These are phyloP conservation scores for Lontra canadensis DNA, from an alignment of 2,113 vertebrate genomes.

Conservation along the genomic window DNA sequence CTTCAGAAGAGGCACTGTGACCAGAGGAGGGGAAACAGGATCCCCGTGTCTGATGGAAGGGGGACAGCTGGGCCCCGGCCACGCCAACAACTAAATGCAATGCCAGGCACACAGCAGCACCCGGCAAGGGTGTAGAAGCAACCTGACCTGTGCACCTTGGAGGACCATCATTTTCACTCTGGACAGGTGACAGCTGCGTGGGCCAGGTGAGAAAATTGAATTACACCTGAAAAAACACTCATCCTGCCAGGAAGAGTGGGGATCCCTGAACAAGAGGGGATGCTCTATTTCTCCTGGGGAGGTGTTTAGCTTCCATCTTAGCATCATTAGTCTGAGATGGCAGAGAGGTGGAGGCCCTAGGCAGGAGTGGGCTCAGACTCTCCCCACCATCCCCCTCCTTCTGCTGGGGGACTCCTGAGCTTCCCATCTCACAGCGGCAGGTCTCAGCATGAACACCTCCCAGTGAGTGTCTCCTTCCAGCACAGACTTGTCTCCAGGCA, in stretches of 20 bases:
- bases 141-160: fast-evolving
- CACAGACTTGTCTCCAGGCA: conserved; percentile 8
- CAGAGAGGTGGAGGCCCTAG: neutral
- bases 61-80: neutral
- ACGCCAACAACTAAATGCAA: no score
- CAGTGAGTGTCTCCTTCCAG: neutral
- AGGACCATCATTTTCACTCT: neutral
- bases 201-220: neutral
- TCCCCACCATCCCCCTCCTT: neutral
- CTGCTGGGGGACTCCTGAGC: neutral
- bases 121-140: neutral
- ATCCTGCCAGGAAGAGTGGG: neutral
- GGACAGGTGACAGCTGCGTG: neutral
- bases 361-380: neutral
- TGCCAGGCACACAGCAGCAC: neutral
- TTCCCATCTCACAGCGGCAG: neutral
- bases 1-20: neutral
- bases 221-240: neutral
- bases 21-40: no score
- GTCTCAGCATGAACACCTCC: neutral
- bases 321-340: neutral
- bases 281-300: neutral
- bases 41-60: neutral
- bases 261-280: neutral
- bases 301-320: neutral